A percentile compares a stretch with the other conserved stretches of the same genome.
These are phyloP conservation scores for Lagria hirta DNA, from an alignment of 2,888 invertebrate genomes.

Conservation along the genomic window DNA sequence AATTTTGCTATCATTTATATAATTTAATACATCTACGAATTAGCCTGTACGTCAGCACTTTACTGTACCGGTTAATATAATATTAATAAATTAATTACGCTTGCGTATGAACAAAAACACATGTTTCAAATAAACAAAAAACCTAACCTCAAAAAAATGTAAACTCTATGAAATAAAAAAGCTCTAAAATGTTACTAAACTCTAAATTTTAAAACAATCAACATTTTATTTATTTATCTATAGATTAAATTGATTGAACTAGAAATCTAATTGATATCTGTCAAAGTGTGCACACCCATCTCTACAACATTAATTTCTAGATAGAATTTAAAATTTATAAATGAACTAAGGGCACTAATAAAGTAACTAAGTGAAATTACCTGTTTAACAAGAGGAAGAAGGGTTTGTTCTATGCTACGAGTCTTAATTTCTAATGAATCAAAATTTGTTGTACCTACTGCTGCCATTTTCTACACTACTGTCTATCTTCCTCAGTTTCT, in stretches of 20 bases:
- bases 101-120: slow-evolving; percentile 40
- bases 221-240: slow-evolving; percentile 1
- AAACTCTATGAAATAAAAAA: slow-evolving; percentile 3
- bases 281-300: slow-evolving; percentile 44
- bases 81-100: slow-evolving; percentile 32
- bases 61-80: too few species aligned
- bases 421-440: slow-evolving; percentile 82
- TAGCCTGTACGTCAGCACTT: too few species aligned
- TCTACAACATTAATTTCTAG: slow-evolving; percentile 17
- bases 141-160: slow-evolving; percentile 35
- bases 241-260: too few species aligned
- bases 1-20: too few species aligned
- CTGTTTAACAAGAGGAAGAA: slow-evolving; percentile 92
- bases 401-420: slow-evolving; percentile 91
- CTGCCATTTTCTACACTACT: slow-evolving; percentile 59
- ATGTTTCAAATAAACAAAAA: slow-evolving; percentile 40
- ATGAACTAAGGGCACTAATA: slow-evolving; percentile 1
- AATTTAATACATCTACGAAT: too few species aligned
- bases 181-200: background rate
- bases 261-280: slow-evolving; percentile 24
- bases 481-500: slow-evolving; percentile 36
- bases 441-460: slow-evolving; percentile 60
- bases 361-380: slow-evolving; percentile 58
- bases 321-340: slow-evolving; percentile 13
- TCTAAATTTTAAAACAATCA: slow-evolving; percentile 1